Conservation (phyloP, 2,888 invertebrate genomes). For the Pseudococcus longispinus region DNA sequence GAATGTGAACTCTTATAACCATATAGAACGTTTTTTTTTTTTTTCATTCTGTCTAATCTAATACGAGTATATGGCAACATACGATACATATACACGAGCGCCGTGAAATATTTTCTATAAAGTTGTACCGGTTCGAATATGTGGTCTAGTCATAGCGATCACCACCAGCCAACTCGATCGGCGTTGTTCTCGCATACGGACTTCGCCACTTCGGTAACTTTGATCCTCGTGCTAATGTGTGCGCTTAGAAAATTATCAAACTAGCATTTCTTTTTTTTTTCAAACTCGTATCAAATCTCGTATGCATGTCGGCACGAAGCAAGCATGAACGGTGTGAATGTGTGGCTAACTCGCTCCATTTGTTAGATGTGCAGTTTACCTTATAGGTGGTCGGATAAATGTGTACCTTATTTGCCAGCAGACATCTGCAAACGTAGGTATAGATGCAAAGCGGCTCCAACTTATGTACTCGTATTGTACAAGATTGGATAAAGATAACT, state of each 20-base stretch:
- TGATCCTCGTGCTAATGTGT: slow-evolving; percentile 16
- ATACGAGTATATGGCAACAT: background rate
- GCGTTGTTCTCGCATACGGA: too few relatives aligned
- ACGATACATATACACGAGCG: background rate
- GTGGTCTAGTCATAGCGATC: background rate
- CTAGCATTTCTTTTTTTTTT: background rate
- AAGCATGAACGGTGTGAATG: background rate
- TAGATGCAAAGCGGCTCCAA: slow-evolving; percentile 35
- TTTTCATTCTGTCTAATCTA: background rate
- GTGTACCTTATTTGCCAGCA: slow-evolving; percentile 23
- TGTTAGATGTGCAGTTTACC: slow-evolving; percentile 38
- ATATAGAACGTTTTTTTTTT: slow-evolving; percentile 25
- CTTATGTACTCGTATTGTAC: background rate
- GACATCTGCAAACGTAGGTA: background rate
- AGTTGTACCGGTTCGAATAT: slow-evolving; percentile 32
- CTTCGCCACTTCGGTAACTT: slow-evolving; percentile 1
- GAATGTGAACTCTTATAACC: slow-evolving; percentile 40
- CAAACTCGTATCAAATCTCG: background rate
- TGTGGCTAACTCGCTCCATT: slow-evolving; percentile 19
- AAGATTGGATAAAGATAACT: slow-evolving; percentile 6
- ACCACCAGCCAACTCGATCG: background rate
- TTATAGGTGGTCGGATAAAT: slow-evolving; percentile 30
- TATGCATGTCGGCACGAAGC: background rate
- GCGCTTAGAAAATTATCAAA: background rate
- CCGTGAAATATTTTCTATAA: slow-evolving; percentile 39